phyloP scores from a whole-genome alignment of 30 jellyfish, hydroid and myxozoan species.

The Hydractinia echinata region DNA sequence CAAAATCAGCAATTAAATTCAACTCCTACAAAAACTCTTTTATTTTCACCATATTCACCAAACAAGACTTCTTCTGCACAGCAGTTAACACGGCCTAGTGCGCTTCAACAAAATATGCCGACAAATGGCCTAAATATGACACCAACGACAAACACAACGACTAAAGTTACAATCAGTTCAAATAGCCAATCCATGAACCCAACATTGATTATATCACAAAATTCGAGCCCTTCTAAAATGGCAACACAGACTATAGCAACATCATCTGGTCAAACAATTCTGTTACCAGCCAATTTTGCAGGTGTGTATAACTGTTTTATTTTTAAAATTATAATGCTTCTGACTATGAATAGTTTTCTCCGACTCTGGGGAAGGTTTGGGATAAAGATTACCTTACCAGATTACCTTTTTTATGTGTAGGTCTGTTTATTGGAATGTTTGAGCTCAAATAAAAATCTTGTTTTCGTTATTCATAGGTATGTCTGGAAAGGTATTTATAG shows the following conservation, averaged over 20 bases:
- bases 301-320: background rate
- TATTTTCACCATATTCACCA: background rate
- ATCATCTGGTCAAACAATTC: slow-evolving; percentile 25
- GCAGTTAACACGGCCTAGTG: background rate
- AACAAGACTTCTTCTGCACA: slow-evolving; percentile 4
- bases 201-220: slow-evolving; percentile 10
- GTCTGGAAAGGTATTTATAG: slow-evolving; percentile 43
- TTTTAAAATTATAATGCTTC: background rate
- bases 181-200: background rate
- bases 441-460: too few species aligned
- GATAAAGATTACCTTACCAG: too few species aligned
- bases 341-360: background rate
- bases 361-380: background rate
- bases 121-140: background rate
- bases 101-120: background rate
- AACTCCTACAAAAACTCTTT: background rate
- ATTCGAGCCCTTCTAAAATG: background rate
- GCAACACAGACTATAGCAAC: background rate
- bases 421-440: background rate
- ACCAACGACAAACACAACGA: slow-evolving; percentile 1
- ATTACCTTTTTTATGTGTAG: background rate
- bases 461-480: slow-evolving; percentile 13
- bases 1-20: background rate
- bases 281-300: slow-evolving; percentile 38
- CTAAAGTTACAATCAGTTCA: background rate